Percentiles rank a stretch among this genome's conserved stretches.
phyloP scores from a whole-genome alignment of 2,113 vertebrate genomes.

The Odontophorus gujanensis region DNA sequence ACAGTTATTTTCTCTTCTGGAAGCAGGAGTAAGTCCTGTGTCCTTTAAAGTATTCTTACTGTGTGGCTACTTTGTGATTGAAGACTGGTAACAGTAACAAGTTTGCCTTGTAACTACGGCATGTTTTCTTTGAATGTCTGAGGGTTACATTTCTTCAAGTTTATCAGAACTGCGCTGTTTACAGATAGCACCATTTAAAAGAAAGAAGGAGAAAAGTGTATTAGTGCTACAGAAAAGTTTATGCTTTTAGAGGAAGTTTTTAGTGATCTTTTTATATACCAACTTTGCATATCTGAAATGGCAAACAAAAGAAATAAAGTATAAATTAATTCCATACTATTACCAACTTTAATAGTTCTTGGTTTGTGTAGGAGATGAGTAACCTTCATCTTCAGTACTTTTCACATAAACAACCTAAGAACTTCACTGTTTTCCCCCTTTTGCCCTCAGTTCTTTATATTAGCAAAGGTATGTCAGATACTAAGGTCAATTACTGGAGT shows the following conservation, averaged over 20 bases:
- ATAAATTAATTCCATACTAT: neutral
- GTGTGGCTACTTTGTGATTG: neutral
- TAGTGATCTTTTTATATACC: neutral
- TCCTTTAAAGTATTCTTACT: neutral
- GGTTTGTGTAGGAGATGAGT: neutral
- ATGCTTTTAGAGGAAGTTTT: neutral
- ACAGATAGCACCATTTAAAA: neutral
- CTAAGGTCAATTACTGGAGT: neutral
- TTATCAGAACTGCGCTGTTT: neutral
- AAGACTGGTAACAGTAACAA: neutral
- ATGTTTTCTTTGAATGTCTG: neutral
- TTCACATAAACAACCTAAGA: neutral
- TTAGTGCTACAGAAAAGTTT: neutral
- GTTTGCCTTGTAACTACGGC: neutral
- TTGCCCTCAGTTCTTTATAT: neutral
- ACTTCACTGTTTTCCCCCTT: neutral
- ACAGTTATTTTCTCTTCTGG: neutral
- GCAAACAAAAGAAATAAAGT: neutral
- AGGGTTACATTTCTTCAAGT: neutral
- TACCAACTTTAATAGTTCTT: neutral
- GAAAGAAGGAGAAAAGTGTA: neutral
- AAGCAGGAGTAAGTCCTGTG: neutral
- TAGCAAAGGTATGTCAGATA: neutral
- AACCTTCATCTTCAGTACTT: neutral
- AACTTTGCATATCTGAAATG: neutral